phyloP scores from a whole-genome alignment of 1,140 invertebrate genomes.

The Aricia agestis region DNA sequence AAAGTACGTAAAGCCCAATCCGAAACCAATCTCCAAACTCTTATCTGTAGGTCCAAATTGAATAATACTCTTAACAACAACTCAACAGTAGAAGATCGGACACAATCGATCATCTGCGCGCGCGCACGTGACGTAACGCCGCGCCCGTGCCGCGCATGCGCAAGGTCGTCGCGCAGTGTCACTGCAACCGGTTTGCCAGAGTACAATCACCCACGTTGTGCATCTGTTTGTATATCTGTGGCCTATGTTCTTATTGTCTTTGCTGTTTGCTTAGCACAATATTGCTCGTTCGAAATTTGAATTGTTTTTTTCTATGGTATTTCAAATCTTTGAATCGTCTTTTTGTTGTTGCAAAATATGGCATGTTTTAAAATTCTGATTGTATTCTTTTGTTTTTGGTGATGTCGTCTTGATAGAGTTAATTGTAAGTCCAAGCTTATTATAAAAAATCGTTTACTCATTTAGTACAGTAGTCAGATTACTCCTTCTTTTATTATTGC shows the following conservation, averaged over 20 bases:
- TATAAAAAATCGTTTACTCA: too few relatives aligned
- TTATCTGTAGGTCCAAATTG: not conserved
- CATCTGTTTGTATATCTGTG: not conserved
- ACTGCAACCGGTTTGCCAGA: slow-evolving; percentile 37
- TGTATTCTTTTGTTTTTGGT: not conserved
- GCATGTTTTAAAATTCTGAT: not conserved
- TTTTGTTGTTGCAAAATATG: not conserved
- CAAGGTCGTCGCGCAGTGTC: slow-evolving; percentile 42
- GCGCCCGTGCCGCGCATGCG: slow-evolving; percentile 27
- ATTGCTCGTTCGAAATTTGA: not conserved
- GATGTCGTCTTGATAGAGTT: not conserved
- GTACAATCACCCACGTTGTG: slow-evolving; percentile 22
- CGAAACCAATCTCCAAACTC: too few relatives aligned
- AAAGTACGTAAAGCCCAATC: too few relatives aligned
- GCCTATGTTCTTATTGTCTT: not conserved
- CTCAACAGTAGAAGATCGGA: not conserved
- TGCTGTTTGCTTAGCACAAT: not conserved
- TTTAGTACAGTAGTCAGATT: too few relatives aligned
- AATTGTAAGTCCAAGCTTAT: too few relatives aligned
- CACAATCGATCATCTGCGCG: slow-evolving; percentile 23
- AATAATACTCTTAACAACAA: not conserved
- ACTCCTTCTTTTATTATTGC: too few relatives aligned
- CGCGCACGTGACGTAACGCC: slow-evolving; percentile 37
- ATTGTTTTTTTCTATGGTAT: not conserved
- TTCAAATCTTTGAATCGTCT: not conserved